These are phyloP conservation scores for Bathynomus jamesi DNA, from an alignment of 1,140 invertebrate species.

Conservation along the genomic window DNA sequence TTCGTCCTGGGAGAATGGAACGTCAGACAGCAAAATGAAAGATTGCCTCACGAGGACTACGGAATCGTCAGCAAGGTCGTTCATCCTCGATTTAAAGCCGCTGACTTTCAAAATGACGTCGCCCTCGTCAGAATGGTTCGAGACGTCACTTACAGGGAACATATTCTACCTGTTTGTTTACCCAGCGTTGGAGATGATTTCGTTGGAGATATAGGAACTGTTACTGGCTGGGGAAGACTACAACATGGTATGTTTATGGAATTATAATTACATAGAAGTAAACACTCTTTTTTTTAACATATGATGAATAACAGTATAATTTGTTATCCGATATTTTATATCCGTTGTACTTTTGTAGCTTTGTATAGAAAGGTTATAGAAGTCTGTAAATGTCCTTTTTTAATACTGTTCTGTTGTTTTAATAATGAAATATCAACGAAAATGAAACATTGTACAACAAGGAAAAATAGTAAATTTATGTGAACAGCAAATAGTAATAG, in stretches of 20 bases:
- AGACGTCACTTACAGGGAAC: constrained; percentile 73
- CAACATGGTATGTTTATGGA: constrained; percentile 60
- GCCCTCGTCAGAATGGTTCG: constrained; percentile 70
- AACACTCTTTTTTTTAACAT: no score
- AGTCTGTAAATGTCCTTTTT: no score
- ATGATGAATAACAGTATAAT: no score
- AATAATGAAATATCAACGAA: no score
- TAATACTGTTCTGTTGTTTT: no score
- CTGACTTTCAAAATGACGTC: constrained; percentile 82
- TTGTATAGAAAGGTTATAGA: no score
- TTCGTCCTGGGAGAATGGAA: constrained; percentile 90
- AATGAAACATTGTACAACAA: no score
- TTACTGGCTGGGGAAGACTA: constrained; percentile 82
- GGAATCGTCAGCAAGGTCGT: constrained; percentile 38
- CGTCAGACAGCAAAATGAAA: constrained; percentile 70
- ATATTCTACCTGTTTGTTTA: constrained; percentile 78
- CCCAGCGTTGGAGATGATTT: constrained; percentile 65
- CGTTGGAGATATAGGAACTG: constrained; percentile 72
- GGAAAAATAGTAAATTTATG: no score
- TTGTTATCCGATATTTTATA: no score
- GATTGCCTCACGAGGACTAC: constrained; percentile 76
- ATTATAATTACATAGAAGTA: no score
- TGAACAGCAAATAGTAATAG: no score
- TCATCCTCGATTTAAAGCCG: constrained; percentile 76
- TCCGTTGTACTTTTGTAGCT: no score